phyloP scores from a whole-genome alignment of 2,888 invertebrate species.

The Griposia aprilina region DNA sequence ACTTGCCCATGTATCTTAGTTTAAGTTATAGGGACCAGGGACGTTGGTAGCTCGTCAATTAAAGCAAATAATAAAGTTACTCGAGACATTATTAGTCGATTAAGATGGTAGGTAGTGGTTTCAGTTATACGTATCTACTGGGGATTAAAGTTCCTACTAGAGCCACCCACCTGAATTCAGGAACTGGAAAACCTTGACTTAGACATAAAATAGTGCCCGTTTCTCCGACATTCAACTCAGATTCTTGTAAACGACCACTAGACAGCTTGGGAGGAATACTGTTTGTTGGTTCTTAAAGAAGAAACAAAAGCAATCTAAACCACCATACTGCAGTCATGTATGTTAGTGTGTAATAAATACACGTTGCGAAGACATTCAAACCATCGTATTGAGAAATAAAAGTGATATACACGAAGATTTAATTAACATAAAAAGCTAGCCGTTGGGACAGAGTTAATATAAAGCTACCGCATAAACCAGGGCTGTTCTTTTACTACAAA shows the following conservation, averaged over 20 bases:
- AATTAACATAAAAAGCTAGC: slow-evolving; percentile 67
- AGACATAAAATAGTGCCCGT: slow-evolving; percentile 92
- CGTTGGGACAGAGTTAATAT: slow-evolving; percentile 66
- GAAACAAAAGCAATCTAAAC: slow-evolving; percentile 71
- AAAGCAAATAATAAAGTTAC: slow-evolving; percentile 30
- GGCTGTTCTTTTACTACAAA: slow-evolving; percentile 65
- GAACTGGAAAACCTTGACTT: slow-evolving; percentile 94
- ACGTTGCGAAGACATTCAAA: slow-evolving; percentile 62
- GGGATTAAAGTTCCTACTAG: slow-evolving; percentile 43
- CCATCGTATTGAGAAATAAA: slow-evolving; percentile 52
- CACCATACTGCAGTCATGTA: slow-evolving; percentile 59
- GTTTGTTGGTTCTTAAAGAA: slow-evolving; percentile 92
- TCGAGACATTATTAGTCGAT: slow-evolving; percentile 20
- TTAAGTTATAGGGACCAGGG: slow-evolving; percentile 1
- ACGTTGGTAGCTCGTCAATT: slow-evolving; percentile 22
- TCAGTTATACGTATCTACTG: background rate
- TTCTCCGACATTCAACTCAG: slow-evolving; percentile 78
- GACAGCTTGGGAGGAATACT: slow-evolving; percentile 92
- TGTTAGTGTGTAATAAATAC: slow-evolving; percentile 58
- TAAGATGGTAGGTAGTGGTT: slow-evolving; percentile 8
- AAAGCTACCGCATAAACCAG: slow-evolving; percentile 75
- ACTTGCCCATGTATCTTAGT: slow-evolving; percentile 21
- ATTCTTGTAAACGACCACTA: slow-evolving; percentile 90
- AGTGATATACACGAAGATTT: slow-evolving; percentile 61
- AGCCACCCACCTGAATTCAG: slow-evolving; percentile 93